Conservation (phyloP, 2,888 invertebrate genomes). For the Coremacera marginata region DNA sequence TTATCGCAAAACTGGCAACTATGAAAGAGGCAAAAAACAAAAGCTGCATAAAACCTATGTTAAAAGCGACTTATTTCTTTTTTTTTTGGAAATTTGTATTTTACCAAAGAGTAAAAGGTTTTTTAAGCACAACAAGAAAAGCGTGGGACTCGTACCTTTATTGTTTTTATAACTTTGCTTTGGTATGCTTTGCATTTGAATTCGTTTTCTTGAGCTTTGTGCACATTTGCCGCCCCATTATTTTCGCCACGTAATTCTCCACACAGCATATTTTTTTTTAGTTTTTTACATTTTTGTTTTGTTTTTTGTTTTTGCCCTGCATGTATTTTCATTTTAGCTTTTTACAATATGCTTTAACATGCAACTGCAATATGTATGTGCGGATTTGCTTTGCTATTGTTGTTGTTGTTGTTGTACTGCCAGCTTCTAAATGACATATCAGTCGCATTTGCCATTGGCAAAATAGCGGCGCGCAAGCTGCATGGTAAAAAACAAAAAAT, state of each 20-base stretch:
- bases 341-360: neutral
- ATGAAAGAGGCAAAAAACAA: neutral
- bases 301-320: neutral
- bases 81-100: neutral
- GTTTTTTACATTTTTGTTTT: neutral
- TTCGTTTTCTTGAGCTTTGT: constrained; percentile 14
- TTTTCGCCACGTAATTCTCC: constrained; percentile 23
- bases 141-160: neutral
- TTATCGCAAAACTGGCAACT: neutral
- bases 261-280: neutral
- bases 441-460: constrained; percentile 21
- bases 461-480: constrained; percentile 13
- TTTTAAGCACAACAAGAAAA: neutral
- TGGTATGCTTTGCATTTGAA: neutral
- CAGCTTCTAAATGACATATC: constrained; percentile 25
- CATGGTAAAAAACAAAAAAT: neutral
- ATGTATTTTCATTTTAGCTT: neutral
- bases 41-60: neutral
- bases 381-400: neutral
- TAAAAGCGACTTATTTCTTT: neutral
- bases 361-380: neutral
- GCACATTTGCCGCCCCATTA: constrained; percentile 10
- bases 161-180: neutral
- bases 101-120: neutral
- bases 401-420: constrained; percentile 3